Evolutionary conservation across 2,113 vertebrate genomes (phyloP), one percentile per base, ranked within the genome.

Genomic region (Larimichthys polyactis): DNA sequence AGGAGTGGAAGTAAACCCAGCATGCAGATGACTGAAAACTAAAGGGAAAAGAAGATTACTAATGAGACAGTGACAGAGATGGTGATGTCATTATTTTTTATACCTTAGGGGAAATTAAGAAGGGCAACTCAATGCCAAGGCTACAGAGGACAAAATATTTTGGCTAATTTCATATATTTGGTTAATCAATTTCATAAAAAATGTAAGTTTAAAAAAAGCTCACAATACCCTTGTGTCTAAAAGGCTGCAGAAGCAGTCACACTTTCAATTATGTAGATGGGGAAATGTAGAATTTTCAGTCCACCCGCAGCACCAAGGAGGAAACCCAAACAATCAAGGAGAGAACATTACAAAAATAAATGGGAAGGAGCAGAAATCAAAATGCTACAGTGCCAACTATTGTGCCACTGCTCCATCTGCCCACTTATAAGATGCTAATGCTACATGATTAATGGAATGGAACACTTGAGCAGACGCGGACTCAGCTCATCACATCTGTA

Each of bases 401-500:
- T 48, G 52, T 4, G 32, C 55, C 29, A 16, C 22, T 44, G 62
- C 16, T 40, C 20, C 46, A 46, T 63, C 40, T 0, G 11, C 43
- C 57, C 60, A 67, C 55, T 49, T 32, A 66, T 40, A 40, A 58
- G 16, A 66, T 19, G 19, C 14, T 36, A 49, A 52, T 71, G 48
- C 29, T 11, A 19, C 32, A 27, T 15, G 14, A 70, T 46, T 48
- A 54, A 17, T 10, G 24, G 54, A 54, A 17, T 10, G 24, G 11
- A 67, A 20, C 29, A 54, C 14, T 43, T 59, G 6, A 64, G 49
- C 59, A 48, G 58, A 15, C 65, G 32, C 40, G 27, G 49, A 55
- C 15, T 65, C 44, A 52, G 40, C 14, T 4, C 27, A 11, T 70
- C 17, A 48, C 32, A 71, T 60, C 29, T 3, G 60, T 94, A 99